A percentile compares a stretch with the other conserved stretches of the same genome.
phyloP scores from a whole-genome alignment of 2,888 invertebrate species.

The Dicyrtomina minuta region DNA sequence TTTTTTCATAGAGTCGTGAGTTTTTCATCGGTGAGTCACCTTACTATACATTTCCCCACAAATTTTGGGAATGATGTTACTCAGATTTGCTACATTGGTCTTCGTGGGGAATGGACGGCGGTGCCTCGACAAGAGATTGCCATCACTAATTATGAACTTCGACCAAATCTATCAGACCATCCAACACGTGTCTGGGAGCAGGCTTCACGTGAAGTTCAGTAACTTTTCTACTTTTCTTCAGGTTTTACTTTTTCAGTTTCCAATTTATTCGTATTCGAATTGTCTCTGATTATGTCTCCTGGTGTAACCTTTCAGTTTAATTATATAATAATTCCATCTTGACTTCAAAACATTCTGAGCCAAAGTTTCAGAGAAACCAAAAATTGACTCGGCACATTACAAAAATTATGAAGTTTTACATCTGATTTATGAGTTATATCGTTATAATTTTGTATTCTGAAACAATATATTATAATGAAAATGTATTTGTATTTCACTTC shows the following conservation, averaged over 20 bases:
- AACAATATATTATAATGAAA: no score
- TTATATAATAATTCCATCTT: no score
- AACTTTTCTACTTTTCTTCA: slow-evolving; percentile 44
- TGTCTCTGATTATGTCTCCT: no score
- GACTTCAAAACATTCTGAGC: no score
- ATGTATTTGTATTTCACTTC: no score
- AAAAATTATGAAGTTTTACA: no score
- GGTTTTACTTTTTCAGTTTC: background rate
- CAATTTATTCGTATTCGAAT: no score
- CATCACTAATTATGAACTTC: slow-evolving; percentile 85
- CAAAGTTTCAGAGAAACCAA: no score
- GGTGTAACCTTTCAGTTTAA: no score
- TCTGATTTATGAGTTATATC: no score
- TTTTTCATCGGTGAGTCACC: slow-evolving; percentile 84
- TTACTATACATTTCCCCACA: slow-evolving; percentile 84
- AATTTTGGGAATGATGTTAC: slow-evolving; percentile 86
- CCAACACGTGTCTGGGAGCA: slow-evolving; percentile 68
- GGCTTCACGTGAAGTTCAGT: slow-evolving; percentile 64
- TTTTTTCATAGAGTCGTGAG: slow-evolving; percentile 72
- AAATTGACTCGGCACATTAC: no score
- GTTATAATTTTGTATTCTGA: no score
- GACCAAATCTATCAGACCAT: slow-evolving; percentile 83
- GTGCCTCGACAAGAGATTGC: slow-evolving; percentile 85
- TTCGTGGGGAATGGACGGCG: slow-evolving; percentile 91
- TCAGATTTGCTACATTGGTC: slow-evolving; percentile 88